These are phyloP conservation scores for Clarias batrachus DNA, from an alignment of 2,113 vertebrate species.

Conservation along the genomic window DNA sequence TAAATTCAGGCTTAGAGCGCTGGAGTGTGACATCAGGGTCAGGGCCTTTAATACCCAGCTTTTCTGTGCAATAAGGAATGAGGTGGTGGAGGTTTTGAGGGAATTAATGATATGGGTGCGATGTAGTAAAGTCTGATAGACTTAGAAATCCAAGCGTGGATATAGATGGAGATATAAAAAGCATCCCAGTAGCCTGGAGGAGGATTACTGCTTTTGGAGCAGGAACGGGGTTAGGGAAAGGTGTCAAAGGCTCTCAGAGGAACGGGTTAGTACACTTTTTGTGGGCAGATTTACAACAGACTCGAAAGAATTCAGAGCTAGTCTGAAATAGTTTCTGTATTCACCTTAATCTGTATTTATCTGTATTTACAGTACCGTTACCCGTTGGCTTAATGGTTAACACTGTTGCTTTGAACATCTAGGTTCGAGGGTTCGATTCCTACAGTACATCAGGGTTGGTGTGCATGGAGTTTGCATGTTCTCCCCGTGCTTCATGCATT, in stretches of 20 bases:
- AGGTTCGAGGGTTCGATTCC: too few species aligned
- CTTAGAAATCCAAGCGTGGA: not conserved
- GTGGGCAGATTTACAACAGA: slow-evolving; percentile 4
- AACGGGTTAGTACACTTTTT: not conserved
- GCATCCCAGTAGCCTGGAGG: not conserved
- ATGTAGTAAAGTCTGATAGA: not conserved
- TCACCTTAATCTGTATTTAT: not conserved
- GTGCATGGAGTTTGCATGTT: too few species aligned
- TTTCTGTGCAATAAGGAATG: slow-evolving; percentile 28
- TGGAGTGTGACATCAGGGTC: not conserved
- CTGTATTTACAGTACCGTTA: not conserved
- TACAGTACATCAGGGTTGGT: too few species aligned
- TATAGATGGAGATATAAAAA: not conserved
- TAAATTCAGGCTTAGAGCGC: not conserved
- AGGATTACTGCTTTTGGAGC: not conserved
- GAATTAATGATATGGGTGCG: not conserved
- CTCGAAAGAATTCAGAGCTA: not conserved
- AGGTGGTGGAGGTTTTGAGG: not conserved
- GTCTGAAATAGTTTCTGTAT: not conserved
- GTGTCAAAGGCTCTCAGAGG: not conserved
- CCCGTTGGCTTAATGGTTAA: too few species aligned
- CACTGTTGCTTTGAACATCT: too few species aligned
- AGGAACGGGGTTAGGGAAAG: not conserved
- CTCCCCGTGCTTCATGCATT: too few species aligned
- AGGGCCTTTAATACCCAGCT: not conserved